These are phyloP conservation scores for Bradypodion pumilum DNA, from an alignment of 2,797 vertebrate genomes.

Conservation along the genomic window DNA sequence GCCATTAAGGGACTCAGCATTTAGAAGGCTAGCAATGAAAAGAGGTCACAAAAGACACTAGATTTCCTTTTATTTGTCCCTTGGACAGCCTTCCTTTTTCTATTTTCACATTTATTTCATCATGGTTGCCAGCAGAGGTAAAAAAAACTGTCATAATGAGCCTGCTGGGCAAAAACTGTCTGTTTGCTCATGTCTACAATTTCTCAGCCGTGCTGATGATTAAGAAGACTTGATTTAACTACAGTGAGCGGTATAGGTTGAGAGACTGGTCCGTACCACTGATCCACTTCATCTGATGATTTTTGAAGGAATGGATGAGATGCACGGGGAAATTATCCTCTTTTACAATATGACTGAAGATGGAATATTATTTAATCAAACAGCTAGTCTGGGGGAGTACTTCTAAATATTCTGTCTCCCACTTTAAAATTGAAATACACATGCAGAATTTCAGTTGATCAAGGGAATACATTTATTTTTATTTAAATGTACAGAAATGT, in stretches of 20 bases:
- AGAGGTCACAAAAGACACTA: not conserved
- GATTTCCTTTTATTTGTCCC: not conserved
- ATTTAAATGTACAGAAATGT: not conserved
- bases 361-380: not conserved
- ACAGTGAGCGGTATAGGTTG: not conserved
- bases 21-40: constrained; percentile 18
- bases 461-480: not conserved
- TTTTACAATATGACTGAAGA: not conserved
- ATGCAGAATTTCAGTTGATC: not conserved
- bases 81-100: constrained; percentile 12
- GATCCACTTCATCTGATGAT: not conserved
- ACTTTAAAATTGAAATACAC: not conserved
- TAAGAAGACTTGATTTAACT: constrained; percentile 11
- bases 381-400: too few relatives aligned
- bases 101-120: not conserved
- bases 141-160: constrained; percentile 17
- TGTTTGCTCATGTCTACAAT: constrained; percentile 1
- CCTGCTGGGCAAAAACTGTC: constrained; percentile 1
- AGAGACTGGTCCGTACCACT: not conserved
- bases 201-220: constrained; percentile 11
- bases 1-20: constrained; percentile 17
- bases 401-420: not conserved
- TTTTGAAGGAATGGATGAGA: not conserved
- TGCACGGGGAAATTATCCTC: not conserved
- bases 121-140: constrained; percentile 8